Evolutionary conservation across 2,797 vertebrate species (phyloP).

Genomic region (Alfaro cultratus): DNA sequence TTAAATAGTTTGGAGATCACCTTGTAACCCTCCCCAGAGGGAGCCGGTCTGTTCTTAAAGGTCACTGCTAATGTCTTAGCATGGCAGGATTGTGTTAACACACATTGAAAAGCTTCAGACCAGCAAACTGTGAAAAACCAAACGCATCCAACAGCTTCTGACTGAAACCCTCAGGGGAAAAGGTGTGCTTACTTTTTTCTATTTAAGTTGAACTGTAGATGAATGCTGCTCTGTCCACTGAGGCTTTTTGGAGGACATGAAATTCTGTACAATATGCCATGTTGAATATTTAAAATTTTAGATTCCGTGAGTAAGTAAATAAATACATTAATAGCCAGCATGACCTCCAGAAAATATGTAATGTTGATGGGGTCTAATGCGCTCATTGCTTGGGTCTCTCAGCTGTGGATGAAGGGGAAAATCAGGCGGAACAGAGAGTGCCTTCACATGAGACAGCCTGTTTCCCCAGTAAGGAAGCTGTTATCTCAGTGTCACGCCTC

Average conservation of each 20-base stretch:
- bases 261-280: background rate
- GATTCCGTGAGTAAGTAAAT: background rate
- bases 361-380: slow-evolving; percentile 5
- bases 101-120: background rate
- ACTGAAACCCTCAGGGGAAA: background rate
- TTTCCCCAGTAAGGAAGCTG: slow-evolving; percentile 64
- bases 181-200: background rate
- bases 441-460: slow-evolving; percentile 56
- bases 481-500: slow-evolving; percentile 69
- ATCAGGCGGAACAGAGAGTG: slow-evolving; percentile 60
- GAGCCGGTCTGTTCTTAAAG: background rate
- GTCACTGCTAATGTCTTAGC: background rate
- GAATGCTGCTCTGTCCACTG: background rate
- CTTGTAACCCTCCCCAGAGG: background rate
- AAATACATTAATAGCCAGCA: background rate
- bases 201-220: background rate
- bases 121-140: background rate
- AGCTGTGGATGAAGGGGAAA: slow-evolving; percentile 51
- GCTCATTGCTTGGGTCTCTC: slow-evolving; percentile 30
- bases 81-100: background rate
- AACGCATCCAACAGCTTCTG: background rate
- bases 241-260: background rate
- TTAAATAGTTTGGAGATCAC: background rate
- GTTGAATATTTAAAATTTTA: background rate
- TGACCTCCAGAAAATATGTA: background rate